Conservation (phyloP, 2,888 invertebrate species). For the Himalopsyche kuldschensis region DNA sequence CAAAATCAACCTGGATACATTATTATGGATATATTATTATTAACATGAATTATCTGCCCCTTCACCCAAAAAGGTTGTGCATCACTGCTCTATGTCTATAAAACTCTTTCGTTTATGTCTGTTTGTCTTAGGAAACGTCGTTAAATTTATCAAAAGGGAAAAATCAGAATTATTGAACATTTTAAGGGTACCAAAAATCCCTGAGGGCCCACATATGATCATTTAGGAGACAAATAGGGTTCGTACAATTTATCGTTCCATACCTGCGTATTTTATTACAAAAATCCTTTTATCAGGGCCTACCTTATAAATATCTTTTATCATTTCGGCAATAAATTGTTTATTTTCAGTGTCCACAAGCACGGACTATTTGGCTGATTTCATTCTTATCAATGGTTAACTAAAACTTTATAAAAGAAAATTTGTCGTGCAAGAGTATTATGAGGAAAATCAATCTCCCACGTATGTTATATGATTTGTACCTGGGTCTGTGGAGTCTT, state of each 20-base stretch:
- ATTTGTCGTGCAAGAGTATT: too few relatives aligned
- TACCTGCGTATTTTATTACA: not conserved
- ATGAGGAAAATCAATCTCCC: too few relatives aligned
- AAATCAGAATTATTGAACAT: constrained; percentile 1
- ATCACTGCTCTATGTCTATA: not conserved
- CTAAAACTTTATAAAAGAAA: too few relatives aligned
- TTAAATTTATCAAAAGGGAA: not conserved
- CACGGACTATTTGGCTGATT: not conserved
- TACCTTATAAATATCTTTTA: not conserved
- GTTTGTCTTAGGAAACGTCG: not conserved
- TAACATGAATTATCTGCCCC: too few relatives aligned
- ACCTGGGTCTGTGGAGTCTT: too few relatives aligned
- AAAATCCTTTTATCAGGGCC: not conserved
- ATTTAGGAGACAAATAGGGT: constrained; percentile 2
- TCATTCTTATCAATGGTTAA: too few relatives aligned
- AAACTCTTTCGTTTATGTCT: not conserved
- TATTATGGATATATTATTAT: too few relatives aligned
- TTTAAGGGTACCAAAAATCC: not conserved
- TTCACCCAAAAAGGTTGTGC: too few relatives aligned
- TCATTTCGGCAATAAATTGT: not conserved
- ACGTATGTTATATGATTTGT: too few relatives aligned
- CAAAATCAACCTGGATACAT: too few relatives aligned
- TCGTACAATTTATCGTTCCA: not conserved
- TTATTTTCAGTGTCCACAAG: not conserved
- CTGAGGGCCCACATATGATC: not conserved